phyloP scores from a whole-genome alignment of 2,888 invertebrate genomes.

The Sclerodermus sp. region DNA sequence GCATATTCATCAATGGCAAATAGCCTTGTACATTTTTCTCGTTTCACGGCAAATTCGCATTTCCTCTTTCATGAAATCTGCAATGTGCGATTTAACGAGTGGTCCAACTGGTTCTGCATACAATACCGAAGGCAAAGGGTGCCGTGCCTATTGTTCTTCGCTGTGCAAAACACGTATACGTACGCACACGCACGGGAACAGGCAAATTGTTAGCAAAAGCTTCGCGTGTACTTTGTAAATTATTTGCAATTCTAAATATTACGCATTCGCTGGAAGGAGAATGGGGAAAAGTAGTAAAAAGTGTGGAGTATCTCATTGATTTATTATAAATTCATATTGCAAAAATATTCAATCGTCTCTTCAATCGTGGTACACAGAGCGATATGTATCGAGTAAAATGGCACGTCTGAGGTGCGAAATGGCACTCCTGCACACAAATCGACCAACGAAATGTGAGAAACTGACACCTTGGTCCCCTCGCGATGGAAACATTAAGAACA shows the following conservation, averaged over 20 bases:
- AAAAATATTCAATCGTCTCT: slow-evolving; percentile 42
- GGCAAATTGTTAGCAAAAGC: no score
- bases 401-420: slow-evolving; percentile 21
- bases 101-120: background rate
- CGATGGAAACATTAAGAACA: no score
- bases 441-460: no score
- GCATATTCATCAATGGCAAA: slow-evolving; percentile 8
- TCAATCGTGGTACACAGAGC: slow-evolving; percentile 25
- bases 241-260: no score
- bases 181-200: no score
- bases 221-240: no score
- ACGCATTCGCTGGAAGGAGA: no score
- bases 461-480: no score
- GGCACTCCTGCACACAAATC: no score
- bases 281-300: background rate
- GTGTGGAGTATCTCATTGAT: background rate
- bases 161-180: no score
- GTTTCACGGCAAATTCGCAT: no score
- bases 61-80: no score
- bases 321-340: slow-evolving; percentile 34
- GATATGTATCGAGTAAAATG: slow-evolving; percentile 28
- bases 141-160: background rate
- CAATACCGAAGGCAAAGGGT: background rate
- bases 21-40: background rate
- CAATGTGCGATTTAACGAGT: slow-evolving; percentile 27